Conservation (phyloP, 2,113 vertebrate species). For the Physeter macrocephalus region DNA sequence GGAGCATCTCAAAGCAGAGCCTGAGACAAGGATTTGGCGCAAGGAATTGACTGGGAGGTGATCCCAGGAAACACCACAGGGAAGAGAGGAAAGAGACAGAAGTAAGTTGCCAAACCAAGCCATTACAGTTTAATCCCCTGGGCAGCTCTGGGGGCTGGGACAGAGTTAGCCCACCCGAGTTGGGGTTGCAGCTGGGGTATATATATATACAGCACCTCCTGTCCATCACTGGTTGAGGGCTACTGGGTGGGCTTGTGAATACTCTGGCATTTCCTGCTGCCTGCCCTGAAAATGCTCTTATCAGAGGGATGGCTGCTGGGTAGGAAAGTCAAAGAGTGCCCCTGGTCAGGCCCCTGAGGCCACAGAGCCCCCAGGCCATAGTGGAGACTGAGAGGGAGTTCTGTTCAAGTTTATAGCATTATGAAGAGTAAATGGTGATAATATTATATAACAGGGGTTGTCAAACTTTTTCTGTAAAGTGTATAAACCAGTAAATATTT, state of each 20-base stretch:
- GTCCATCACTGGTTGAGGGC: background rate
- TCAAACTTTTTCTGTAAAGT: background rate
- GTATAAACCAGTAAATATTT: background rate
- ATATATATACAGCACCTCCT: background rate
- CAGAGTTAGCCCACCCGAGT: background rate
- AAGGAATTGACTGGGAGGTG: background rate
- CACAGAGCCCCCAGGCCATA: background rate
- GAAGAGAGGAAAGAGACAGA: fast-evolving
- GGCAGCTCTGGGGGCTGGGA: background rate
- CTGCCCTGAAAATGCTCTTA: background rate
- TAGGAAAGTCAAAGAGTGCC: background rate
- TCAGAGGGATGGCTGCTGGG: background rate
- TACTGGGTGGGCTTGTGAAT: background rate
- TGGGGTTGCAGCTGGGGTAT: too few species aligned
- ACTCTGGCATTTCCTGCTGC: background rate
- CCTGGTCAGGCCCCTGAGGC: background rate
- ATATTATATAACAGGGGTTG: background rate
- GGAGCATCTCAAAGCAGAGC: background rate
- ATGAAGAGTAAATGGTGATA: background rate
- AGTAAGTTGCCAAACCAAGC: background rate
- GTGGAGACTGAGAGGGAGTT: background rate
- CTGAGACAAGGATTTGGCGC: background rate
- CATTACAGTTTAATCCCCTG: background rate
- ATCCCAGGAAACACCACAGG: background rate
- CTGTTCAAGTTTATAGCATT: background rate